Evolutionary conservation across 2,797 vertebrate genomes (phyloP).

Genomic region (Cercopithecus mitis): DNA sequence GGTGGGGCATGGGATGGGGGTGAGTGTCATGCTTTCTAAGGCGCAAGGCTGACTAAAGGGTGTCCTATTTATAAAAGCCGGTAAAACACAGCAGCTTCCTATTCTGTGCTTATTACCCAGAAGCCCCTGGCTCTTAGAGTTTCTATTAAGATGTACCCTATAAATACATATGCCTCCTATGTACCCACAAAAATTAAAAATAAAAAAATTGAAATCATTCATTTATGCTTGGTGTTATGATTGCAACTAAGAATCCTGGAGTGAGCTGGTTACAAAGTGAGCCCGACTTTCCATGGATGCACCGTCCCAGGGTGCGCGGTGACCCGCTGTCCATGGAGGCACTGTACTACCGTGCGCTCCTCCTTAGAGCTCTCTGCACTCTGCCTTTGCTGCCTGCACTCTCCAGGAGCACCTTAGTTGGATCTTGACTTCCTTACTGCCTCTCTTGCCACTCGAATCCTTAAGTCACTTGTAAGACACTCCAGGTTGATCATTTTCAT

Average conservation of each 20-base stretch:
- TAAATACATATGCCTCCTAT: too few species aligned
- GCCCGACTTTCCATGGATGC: accelerated
- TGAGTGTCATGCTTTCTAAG: not conserved
- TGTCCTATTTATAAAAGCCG: not conserved
- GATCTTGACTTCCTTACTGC: not conserved
- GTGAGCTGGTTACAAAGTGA: not conserved
- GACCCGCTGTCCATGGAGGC: too few species aligned
- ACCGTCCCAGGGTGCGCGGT: too few species aligned
- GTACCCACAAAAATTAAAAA: too few species aligned
- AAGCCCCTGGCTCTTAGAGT: not conserved
- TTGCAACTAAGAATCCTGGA: not conserved
- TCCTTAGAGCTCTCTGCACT: not conserved
- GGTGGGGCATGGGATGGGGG: accelerated
- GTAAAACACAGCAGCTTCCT: not conserved
- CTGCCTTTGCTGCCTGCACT: too few species aligned
- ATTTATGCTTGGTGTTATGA: accelerated
- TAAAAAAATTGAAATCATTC: not conserved
- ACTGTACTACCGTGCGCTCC: too few species aligned
- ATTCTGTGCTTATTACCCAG: not conserved
- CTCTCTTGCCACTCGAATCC: not conserved
- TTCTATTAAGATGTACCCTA: not conserved
- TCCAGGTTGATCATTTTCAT: not conserved
- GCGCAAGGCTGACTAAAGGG: not conserved
- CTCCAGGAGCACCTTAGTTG: accelerated
- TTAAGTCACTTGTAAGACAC: not conserved